These are phyloP conservation scores for Podarcis siculus DNA, from an alignment of 2,797 vertebrate species.

Conservation along the genomic window DNA sequence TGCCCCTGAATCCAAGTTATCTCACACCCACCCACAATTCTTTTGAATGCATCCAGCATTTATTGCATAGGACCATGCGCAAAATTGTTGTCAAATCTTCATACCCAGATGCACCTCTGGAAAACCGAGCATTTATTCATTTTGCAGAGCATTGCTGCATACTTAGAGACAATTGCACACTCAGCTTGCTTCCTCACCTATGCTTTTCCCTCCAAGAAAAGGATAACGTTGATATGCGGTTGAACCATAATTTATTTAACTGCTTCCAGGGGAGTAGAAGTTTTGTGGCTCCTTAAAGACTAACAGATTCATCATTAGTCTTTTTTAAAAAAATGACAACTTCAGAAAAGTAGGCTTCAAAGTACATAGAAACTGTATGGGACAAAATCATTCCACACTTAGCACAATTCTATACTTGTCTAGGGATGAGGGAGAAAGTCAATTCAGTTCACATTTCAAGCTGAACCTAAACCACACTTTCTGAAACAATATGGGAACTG, in stretches of 20 bases:
- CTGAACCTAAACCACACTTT: no score
- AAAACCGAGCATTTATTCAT: slow-evolving; percentile 35
- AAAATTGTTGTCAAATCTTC: slow-evolving; percentile 2
- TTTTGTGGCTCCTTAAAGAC: background rate
- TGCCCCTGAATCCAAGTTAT: slow-evolving; percentile 45
- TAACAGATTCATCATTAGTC: background rate
- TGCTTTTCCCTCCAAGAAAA: slow-evolving; percentile 26
- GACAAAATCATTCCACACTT: background rate
- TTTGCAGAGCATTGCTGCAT: slow-evolving; percentile 23
- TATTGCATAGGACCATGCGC: slow-evolving; percentile 26
- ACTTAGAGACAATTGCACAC: slow-evolving; percentile 18
- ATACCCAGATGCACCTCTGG: slow-evolving; percentile 12
- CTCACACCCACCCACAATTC: background rate
- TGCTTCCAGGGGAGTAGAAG: background rate
- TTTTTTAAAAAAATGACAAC: background rate
- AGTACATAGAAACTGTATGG: background rate
- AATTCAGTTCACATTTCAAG: no score
- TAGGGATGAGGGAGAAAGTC: no score
- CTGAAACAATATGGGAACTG: no score
- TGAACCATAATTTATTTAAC: background rate
- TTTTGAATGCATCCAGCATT: slow-evolving; percentile 41
- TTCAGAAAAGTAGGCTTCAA: background rate
- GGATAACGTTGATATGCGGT: background rate
- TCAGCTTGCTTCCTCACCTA: slow-evolving; percentile 11
- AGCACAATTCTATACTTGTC: no score